A percentile compares a stretch with the other conserved stretches of the same genome.
Evolutionary conservation across 1,140 invertebrate genomes (phyloP).

Genomic region (Pogonomyrmex californicus): DNA sequence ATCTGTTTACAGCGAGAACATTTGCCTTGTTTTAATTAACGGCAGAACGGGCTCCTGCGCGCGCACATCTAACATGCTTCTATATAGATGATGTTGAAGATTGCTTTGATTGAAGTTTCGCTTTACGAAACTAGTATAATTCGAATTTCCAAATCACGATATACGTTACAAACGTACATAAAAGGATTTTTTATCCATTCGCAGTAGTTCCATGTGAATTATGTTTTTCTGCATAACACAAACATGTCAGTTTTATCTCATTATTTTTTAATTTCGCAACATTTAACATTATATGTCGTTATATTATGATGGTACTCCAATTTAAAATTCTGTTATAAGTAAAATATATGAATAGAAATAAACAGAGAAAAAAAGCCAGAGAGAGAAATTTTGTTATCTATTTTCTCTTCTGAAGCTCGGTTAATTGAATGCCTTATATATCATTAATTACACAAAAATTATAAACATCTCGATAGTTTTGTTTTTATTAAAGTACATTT

Average conservation of each 20-base stretch:
- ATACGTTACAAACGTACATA: not conserved
- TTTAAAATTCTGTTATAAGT: conserved; percentile 24
- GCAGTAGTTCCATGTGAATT: not conserved
- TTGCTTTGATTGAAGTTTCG: conserved; percentile 24
- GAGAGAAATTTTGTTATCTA: not conserved
- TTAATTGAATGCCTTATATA: not conserved
- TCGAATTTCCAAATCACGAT: not conserved
- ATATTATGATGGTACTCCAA: not conserved
- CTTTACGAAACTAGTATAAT: not conserved
- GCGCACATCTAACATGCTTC: not conserved
- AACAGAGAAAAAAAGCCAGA: not conserved
- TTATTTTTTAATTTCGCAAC: not conserved
- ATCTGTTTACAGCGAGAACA: conserved; percentile 2
- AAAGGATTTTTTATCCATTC: conserved; percentile 6
- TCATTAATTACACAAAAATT: not conserved
- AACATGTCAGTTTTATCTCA: not conserved
- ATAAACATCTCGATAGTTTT: not conserved
- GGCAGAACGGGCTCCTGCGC: not conserved
- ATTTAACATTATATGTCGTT: conserved; percentile 15
- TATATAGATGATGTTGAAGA: not conserved
- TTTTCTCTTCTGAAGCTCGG: not conserved
- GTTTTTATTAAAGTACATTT: not conserved
- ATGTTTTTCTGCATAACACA: not conserved
- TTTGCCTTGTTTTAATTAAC: conserved; percentile 28
- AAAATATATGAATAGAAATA: conserved; percentile 1